A percentile compares a stretch with the other conserved stretches of the same genome.
Evolutionary conservation across 1,140 invertebrate species (phyloP).

Genomic region (Drosophila oshimai): DNA sequence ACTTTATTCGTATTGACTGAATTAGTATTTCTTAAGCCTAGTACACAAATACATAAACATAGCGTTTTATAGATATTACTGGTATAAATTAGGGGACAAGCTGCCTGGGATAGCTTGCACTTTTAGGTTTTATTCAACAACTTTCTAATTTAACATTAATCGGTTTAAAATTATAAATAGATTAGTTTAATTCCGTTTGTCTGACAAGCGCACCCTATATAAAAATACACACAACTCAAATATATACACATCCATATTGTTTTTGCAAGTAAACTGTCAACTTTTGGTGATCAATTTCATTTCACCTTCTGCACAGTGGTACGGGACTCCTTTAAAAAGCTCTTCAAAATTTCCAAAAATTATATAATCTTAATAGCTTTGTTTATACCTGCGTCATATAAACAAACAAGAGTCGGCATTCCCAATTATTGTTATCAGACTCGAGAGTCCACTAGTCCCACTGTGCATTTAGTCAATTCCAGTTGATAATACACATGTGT

Average conservation of each 20-base stretch:
- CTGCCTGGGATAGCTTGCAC: not conserved
- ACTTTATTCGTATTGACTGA: slow-evolving; percentile 71
- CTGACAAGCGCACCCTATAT: slow-evolving; percentile 37
- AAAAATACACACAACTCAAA: slow-evolving; percentile 17
- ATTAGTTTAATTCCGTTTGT: slow-evolving; percentile 51
- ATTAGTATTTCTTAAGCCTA: slow-evolving; percentile 63
- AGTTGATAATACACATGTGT: slow-evolving; percentile 36
- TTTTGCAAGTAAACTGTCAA: slow-evolving; percentile 26
- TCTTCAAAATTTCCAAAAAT: not conserved
- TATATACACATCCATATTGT: slow-evolving; percentile 6
- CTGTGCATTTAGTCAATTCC: slow-evolving; percentile 51
- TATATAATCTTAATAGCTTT: slow-evolving; percentile 1
- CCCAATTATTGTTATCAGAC: not conserved
- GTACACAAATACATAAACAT: slow-evolving; percentile 19
- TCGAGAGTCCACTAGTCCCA: slow-evolving; percentile 22
- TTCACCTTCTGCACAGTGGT: slow-evolving; percentile 25
- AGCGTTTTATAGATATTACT: slow-evolving; percentile 19
- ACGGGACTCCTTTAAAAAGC: not conserved
- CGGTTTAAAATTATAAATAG: slow-evolving; percentile 27
- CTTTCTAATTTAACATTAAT: slow-evolving; percentile 39
- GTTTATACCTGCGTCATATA: slow-evolving; percentile 25
- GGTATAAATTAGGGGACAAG: slow-evolving; percentile 37
- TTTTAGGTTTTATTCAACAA: slow-evolving; percentile 57
- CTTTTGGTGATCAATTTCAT: slow-evolving; percentile 27
- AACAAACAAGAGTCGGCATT: slow-evolving; percentile 26